These are phyloP conservation scores for Drosophila ohnishii DNA, from an alignment of 1,140 invertebrate species.

Conservation along the genomic window DNA sequence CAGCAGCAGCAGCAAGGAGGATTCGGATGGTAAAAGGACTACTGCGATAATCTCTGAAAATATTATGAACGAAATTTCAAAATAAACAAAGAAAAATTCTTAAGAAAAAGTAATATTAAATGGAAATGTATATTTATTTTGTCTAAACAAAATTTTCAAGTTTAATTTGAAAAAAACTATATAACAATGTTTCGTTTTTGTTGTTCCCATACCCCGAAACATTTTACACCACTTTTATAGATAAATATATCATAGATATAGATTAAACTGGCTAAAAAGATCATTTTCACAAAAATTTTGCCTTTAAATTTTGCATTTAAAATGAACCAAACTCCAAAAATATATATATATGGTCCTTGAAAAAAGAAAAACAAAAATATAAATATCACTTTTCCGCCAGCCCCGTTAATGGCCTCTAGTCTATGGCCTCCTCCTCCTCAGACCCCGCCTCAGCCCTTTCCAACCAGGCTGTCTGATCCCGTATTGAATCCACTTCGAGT, in stretches of 20 bases:
- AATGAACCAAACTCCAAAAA: background rate
- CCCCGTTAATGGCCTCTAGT: background rate
- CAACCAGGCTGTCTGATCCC: background rate
- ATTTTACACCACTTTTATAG: background rate
- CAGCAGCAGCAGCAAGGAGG: slow-evolving; percentile 26
- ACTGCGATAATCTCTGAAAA: slow-evolving; percentile 23
- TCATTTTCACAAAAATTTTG: slow-evolving; percentile 5
- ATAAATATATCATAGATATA: background rate
- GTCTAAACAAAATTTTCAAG: background rate
- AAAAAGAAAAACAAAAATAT: background rate
- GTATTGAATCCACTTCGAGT: background rate
- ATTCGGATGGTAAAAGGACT: slow-evolving; percentile 4
- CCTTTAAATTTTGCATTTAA: background rate
- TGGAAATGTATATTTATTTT: background rate
- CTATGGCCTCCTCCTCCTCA: slow-evolving; percentile 14
- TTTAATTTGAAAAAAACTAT: background rate
- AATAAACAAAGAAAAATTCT: background rate
- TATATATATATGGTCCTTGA: background rate
- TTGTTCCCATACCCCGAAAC: background rate
- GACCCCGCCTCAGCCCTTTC: slow-evolving; percentile 1
- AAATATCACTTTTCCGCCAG: background rate
- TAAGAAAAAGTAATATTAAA: background rate
- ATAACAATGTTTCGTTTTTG: too few species aligned
- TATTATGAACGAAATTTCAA: slow-evolving; percentile 10
- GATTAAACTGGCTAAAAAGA: background rate